Evolutionary conservation across 2,797 vertebrate species (phyloP).

Genomic region (Pygocentrus nattereri): DNA sequence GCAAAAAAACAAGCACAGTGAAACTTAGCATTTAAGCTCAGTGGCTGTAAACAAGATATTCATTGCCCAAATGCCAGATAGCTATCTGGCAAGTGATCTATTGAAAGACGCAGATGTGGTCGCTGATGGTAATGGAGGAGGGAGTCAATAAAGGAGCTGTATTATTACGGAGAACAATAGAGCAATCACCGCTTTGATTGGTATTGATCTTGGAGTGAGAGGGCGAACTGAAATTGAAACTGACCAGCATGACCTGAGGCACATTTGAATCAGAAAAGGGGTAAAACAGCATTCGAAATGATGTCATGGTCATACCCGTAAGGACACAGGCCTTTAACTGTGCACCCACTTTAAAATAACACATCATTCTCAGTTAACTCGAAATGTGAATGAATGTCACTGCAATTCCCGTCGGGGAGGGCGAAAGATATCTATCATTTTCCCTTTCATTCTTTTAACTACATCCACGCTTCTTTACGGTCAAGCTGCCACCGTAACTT

Average conservation of each 20-base stretch:
- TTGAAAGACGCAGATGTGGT: slow-evolving; percentile 55
- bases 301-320: slow-evolving; percentile 45
- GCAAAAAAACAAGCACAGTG: slow-evolving; percentile 32
- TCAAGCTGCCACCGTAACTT: slow-evolving; percentile 35
- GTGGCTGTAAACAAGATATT: slow-evolving; percentile 53
- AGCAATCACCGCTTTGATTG: slow-evolving; percentile 79
- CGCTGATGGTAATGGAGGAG: slow-evolving; percentile 56
- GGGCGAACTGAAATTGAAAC: slow-evolving; percentile 55
- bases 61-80: slow-evolving; percentile 43
- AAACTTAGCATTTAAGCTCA: slow-evolving; percentile 46
- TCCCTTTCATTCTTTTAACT: slow-evolving; percentile 37
- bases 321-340: slow-evolving; percentile 38
- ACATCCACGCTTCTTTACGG: slow-evolving; percentile 42
- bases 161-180: slow-evolving; percentile 73
- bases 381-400: slow-evolving; percentile 39
- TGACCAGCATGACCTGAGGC: slow-evolving; percentile 55
- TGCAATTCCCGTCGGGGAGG: slow-evolving; percentile 22
- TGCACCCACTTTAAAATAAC: slow-evolving; percentile 40
- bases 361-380: slow-evolving; percentile 52
- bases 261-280: slow-evolving; percentile 56
- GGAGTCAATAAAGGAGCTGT: slow-evolving; percentile 59
- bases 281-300: slow-evolving; percentile 35
- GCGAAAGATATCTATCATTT: slow-evolving; percentile 38
- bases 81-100: slow-evolving; percentile 51
- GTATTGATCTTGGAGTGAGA: slow-evolving; percentile 75